Evolutionary conservation across 2,888 invertebrate species (phyloP).

Genomic region (Eupithecia tripunctaria): DNA sequence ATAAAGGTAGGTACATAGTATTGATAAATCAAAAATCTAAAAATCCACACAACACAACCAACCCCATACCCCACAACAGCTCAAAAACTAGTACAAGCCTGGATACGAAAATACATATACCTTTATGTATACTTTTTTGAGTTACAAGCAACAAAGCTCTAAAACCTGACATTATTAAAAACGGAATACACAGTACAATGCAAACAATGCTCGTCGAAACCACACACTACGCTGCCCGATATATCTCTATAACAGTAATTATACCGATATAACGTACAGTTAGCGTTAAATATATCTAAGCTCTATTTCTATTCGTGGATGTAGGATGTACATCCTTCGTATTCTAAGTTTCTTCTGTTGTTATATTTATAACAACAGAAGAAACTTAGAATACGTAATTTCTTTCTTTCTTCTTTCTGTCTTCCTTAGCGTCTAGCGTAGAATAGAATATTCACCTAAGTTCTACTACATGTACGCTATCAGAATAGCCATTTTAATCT

Average conservation of each 20-base stretch:
- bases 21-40: not conserved
- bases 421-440: too few relatives aligned
- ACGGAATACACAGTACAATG: conserved; percentile 30
- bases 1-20: not conserved
- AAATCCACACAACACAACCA: not conserved
- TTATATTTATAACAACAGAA: too few relatives aligned
- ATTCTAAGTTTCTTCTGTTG: too few relatives aligned
- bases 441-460: too few relatives aligned
- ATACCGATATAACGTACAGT: too few relatives aligned
- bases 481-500: too few relatives aligned
- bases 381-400: too few relatives aligned
- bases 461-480: too few relatives aligned
- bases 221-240: conserved; percentile 14
- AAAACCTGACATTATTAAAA: conserved; percentile 34
- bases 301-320: too few relatives aligned
- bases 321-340: too few relatives aligned
- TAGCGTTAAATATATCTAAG: too few relatives aligned
- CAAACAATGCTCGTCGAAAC: conserved; percentile 36
- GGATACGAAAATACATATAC: not conserved
- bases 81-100: not conserved
- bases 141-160: not conserved
- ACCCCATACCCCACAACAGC: not conserved
- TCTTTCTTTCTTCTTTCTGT: too few relatives aligned
- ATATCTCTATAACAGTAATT: not conserved
- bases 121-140: not conserved